Evolutionary conservation across 2,113 vertebrate genomes (phyloP), one percentile per base, ranked within the genome.

Genomic region (Otocyon megalotis): DNA sequence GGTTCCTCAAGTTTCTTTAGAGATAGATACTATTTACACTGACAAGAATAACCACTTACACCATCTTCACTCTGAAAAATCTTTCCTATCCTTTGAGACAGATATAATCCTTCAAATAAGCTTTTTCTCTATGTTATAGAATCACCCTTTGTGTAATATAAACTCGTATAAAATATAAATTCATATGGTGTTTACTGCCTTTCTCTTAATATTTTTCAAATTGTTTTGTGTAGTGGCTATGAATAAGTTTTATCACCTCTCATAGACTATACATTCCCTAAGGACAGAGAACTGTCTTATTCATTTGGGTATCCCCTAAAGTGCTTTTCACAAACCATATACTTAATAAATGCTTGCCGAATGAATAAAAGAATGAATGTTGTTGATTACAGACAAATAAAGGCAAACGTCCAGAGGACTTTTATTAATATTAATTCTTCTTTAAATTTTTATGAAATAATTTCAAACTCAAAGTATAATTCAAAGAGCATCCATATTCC

Each of bases 361-460:
- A 92, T 77, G 37, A 94, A 88, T 69, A 37, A 81, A 71, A 50
- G 28, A 65, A 74, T 54, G n/a, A 93, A 37, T 54, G 24, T 24
- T 80, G 35, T 35, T 74, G n/a, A 93, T 84, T 79, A 62, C 84
- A 76, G 65, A 58, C 56, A 72, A 30, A 71, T 60, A 86, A 87
- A 87, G n/a, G 74, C 32, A 81, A 95, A 81, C 2, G 22, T 62
- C 24, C 37, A 79, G 58, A 93, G 17, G 8, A 32, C n/a, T 60
- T 58, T 88, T 72, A 50, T 81, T 63, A 91, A 76, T 93, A 63
- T 87, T 92, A 92, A 81, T 63, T 92, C 28, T 83, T 67, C n/a
- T 85, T 74, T 58, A 71, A 96, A 65, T 74, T 63, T 80, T 54
- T 60, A 81, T 63, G 12, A 65, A 69, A 56, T 82, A 30, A 88